Conservation (phyloP, 2,113 vertebrate genomes). For the Notarius lentiginosus region DNA sequence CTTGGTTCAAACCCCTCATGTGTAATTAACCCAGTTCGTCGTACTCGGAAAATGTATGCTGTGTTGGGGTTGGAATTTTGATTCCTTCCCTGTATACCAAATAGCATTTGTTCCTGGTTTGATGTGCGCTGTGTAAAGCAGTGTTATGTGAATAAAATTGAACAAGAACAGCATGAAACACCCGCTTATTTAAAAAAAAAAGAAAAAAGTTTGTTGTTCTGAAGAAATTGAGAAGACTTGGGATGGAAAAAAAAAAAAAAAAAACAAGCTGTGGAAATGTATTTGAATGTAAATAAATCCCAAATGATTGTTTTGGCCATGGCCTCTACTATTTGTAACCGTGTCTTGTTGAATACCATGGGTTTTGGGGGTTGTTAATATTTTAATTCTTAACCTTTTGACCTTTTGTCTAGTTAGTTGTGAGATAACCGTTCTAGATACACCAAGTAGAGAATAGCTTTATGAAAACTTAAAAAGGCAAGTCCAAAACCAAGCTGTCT, state of each 20-base stretch:
- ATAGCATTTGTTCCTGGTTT: conserved; percentile 48
- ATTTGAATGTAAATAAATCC: conserved; percentile 60
- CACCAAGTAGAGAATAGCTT: conserved; percentile 52
- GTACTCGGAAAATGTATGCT: conserved; percentile 71
- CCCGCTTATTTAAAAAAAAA: background rate
- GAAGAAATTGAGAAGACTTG: conserved; percentile 13
- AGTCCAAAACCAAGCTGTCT: conserved; percentile 49
- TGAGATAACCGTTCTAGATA: conserved; percentile 66
- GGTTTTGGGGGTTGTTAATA: conserved; percentile 37
- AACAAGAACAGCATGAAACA: background rate
- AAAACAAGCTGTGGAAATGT: background rate
- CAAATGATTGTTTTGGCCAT: conserved; percentile 64
- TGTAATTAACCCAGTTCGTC: conserved; percentile 59
- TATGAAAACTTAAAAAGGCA: conserved; percentile 37
- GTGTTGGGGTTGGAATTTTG: conserved; percentile 57
- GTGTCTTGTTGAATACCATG: conserved; percentile 42
- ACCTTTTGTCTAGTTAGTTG: conserved; percentile 56
- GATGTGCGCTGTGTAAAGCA: conserved; percentile 40
- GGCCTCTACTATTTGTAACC: conserved; percentile 63
- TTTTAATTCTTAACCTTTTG: conserved; percentile 52
- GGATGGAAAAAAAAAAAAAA: background rate
- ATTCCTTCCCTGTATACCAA: conserved; percentile 62
- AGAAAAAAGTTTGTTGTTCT: conserved; percentile 12
- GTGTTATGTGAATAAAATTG: conserved; percentile 32
- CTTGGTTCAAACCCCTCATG: conserved; percentile 54